Evolutionary conservation across 2,888 invertebrate genomes (phyloP).

Genomic region (Eurytoma adleriae): DNA sequence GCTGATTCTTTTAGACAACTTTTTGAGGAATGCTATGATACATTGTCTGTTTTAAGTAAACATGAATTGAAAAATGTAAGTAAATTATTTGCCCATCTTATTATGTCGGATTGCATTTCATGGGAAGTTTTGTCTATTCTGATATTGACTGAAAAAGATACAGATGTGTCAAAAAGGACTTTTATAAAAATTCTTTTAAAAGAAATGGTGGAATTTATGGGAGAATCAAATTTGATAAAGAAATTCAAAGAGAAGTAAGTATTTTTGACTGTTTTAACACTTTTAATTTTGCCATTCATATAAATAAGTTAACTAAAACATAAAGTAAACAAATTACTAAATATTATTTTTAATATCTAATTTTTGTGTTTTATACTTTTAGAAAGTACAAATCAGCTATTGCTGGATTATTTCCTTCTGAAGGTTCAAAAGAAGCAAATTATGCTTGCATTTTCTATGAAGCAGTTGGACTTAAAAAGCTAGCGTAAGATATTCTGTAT

Average conservation of each 20-base stretch:
- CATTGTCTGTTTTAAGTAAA: conserved; percentile 43
- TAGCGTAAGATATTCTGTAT: conserved; percentile 34
- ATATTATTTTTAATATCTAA: too few relatives aligned
- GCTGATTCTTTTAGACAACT: conserved; percentile 35
- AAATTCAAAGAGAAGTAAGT: conserved; percentile 40
- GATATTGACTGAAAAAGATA: conserved; percentile 40
- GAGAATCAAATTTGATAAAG: conserved; percentile 36
- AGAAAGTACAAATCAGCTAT: conserved; percentile 32
- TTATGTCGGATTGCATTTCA: conserved; percentile 40
- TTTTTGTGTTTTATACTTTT: conserved; percentile 3
- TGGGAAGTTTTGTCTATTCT: conserved; percentile 41
- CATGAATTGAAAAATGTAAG: conserved; percentile 46
- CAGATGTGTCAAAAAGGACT: conserved; percentile 25
- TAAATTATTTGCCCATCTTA: conserved; percentile 49
- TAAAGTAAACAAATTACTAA: too few relatives aligned
- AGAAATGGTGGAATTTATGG: conserved; percentile 38
- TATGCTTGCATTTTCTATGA: conserved; percentile 44
- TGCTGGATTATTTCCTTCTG: conserved; percentile 45
- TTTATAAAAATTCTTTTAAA: conserved; percentile 46
- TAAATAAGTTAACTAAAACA: too few relatives aligned
- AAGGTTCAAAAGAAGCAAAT: conserved; percentile 28
- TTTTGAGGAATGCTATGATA: conserved; percentile 43
- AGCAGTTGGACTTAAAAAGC: conserved; percentile 38
- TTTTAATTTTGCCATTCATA: not conserved
- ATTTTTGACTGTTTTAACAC: not conserved